A percentile compares a stretch with the other conserved stretches of the same genome.
These are phyloP conservation scores for Oceanodroma leucorhoa DNA, from an alignment of 2,797 vertebrate species.

Conservation along the genomic window DNA sequence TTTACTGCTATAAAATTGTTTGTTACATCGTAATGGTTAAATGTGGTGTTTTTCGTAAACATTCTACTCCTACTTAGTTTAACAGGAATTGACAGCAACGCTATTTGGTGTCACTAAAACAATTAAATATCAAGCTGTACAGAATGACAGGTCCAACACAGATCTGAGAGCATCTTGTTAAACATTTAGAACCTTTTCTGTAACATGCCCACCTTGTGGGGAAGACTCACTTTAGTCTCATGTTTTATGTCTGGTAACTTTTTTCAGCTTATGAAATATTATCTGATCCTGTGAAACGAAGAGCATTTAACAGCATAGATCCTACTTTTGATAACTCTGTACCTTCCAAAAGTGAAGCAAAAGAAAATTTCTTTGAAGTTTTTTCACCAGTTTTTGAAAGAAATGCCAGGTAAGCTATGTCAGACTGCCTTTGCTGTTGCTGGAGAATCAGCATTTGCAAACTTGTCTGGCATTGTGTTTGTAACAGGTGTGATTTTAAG, in stretches of 20 bases:
- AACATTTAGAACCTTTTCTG: neutral
- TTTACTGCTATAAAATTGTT: neutral
- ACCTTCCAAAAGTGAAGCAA: conserved; percentile 93
- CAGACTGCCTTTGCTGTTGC: neutral
- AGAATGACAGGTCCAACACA: neutral
- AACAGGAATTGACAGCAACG: neutral
- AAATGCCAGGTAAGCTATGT: conserved; percentile 84
- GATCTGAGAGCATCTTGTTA: neutral
- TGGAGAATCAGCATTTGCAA: neutral
- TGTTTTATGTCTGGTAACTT: neutral
- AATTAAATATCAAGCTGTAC: neutral
- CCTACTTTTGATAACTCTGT: conserved; percentile 94
- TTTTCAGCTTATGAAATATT: conserved; percentile 91
- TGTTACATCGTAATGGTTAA: neutral
- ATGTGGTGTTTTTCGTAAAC: neutral
- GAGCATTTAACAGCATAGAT: conserved; percentile 97
- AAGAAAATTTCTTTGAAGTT: conserved; percentile 93
- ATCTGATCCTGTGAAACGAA: conserved; percentile 91
- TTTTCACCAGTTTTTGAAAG: conserved; percentile 91
- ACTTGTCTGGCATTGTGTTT: neutral
- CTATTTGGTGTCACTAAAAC: neutral
- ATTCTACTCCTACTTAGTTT: neutral
- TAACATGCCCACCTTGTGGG: neutral
- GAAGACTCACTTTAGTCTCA: neutral
- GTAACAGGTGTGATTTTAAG: neutral